Evolutionary conservation across 2,113 vertebrate species (phyloP).

Genomic region (Corydoras maculifer): DNA sequence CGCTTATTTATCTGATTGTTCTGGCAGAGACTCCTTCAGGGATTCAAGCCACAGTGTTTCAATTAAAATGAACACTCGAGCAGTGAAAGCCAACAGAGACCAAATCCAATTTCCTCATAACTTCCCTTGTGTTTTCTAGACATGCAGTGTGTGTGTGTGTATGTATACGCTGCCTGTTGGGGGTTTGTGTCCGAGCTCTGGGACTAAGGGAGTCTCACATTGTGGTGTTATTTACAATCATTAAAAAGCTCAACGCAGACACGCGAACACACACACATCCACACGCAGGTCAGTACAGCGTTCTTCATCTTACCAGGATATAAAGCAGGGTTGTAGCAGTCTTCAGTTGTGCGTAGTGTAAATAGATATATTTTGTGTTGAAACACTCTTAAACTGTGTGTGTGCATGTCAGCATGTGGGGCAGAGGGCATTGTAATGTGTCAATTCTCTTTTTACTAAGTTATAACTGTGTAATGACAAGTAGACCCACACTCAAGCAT

Average conservation of each 20-base stretch:
- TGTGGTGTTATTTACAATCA: constrained; percentile 12
- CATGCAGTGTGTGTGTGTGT: constrained; percentile 2
- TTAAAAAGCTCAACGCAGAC: background rate
- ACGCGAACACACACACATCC: constrained; percentile 1
- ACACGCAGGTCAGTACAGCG: background rate
- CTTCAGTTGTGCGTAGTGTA: too few relatives aligned
- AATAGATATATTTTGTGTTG: too few relatives aligned
- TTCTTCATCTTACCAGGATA: too few relatives aligned
- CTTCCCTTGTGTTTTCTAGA: background rate
- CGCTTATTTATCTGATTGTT: too few relatives aligned
- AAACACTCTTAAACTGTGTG: too few relatives aligned
- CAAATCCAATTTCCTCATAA: constrained; percentile 6
- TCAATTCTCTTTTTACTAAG: too few relatives aligned
- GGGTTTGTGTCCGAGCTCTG: constrained; percentile 3
- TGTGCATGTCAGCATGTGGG: too few relatives aligned
- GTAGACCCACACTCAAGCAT: too few relatives aligned
- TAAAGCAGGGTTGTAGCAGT: too few relatives aligned
- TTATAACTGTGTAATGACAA: too few relatives aligned
- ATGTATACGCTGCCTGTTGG: background rate
- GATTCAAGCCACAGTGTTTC: background rate
- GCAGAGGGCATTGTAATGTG: too few relatives aligned
- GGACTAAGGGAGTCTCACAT: constrained; percentile 10
- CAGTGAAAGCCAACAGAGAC: background rate
- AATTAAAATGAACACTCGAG: background rate
- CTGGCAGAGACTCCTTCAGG: too few relatives aligned